A percentile compares a stretch with the other conserved stretches of the same genome.
These are phyloP conservation scores for Oxyura jamaicensis DNA, from an alignment of 2,113 vertebrate genomes.

Conservation along the genomic window DNA sequence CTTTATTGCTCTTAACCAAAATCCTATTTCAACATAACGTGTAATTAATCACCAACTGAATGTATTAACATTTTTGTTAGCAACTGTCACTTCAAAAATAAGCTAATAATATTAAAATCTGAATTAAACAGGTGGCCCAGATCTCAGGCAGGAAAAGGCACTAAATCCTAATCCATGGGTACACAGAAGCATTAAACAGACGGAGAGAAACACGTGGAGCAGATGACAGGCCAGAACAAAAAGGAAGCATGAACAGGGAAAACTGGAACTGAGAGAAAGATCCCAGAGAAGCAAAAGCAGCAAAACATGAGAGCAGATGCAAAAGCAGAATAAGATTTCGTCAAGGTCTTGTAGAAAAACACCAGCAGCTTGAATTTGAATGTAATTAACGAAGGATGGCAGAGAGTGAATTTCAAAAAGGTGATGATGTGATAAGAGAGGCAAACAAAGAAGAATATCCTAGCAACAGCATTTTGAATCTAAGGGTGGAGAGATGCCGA, in stretches of 20 bases:
- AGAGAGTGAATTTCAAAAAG: slow-evolving; percentile 49
- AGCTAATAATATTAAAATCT: neutral
- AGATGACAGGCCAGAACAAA: neutral
- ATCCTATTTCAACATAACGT: neutral
- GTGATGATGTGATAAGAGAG: slow-evolving; percentile 6
- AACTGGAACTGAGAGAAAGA: neutral
- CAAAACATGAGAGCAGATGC: neutral
- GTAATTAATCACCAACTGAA: neutral
- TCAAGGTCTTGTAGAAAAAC: slow-evolving; percentile 32
- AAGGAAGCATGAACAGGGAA: neutral
- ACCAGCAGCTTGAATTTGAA: slow-evolving; percentile 27
- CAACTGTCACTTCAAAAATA: neutral
- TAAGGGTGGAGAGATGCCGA: slow-evolving; percentile 14
- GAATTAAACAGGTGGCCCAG: neutral
- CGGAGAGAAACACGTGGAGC: neutral
- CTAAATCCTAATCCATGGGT: neutral
- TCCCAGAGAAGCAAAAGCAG: neutral
- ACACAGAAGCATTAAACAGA: neutral
- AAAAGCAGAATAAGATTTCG: slow-evolving; percentile 5
- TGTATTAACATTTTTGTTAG: neutral
- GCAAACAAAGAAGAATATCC: slow-evolving; percentile 49
- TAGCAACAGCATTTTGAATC: slow-evolving; percentile 60
- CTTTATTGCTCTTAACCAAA: neutral
- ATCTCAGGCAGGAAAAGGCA: neutral
- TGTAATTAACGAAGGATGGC: slow-evolving; percentile 48